Conservation (phyloP, 2,797 vertebrate species). For the Sebastolobus altivelis region DNA sequence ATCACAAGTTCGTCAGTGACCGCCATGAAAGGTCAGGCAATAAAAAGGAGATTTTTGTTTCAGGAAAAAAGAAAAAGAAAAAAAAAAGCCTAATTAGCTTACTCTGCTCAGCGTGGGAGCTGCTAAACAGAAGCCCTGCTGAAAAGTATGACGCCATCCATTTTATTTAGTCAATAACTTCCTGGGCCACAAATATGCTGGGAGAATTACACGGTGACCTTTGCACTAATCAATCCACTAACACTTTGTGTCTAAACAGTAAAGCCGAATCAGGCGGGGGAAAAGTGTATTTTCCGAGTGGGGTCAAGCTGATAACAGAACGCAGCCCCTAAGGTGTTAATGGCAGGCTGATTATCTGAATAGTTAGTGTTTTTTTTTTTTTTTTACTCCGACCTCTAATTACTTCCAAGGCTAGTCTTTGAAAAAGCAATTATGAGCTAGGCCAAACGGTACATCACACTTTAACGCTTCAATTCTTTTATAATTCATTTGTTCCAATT, state of each 20-base stretch:
- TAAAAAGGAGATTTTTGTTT: slow-evolving; percentile 75
- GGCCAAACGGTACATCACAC: slow-evolving; percentile 74
- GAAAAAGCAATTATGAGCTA: slow-evolving; percentile 80
- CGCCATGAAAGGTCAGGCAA: slow-evolving; percentile 79
- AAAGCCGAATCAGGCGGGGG: slow-evolving; percentile 45
- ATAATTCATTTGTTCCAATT: slow-evolving; percentile 73
- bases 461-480: slow-evolving; percentile 70
- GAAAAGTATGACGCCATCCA: slow-evolving; percentile 68
- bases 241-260: slow-evolving; percentile 63
- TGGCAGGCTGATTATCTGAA: slow-evolving; percentile 79
- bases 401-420: slow-evolving; percentile 76
- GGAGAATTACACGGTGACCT: slow-evolving; percentile 87
- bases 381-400: slow-evolving; percentile 68
- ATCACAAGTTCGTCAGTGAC: slow-evolving; percentile 78
- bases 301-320: slow-evolving; percentile 72
- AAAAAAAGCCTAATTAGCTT: slow-evolving; percentile 66
- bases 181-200: slow-evolving; percentile 72
- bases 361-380: slow-evolving; percentile 66
- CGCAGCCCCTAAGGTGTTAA: slow-evolving; percentile 67
- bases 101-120: slow-evolving; percentile 61
- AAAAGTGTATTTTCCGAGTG: slow-evolving; percentile 35
- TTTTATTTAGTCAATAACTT: slow-evolving; percentile 81
- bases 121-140: slow-evolving; percentile 43
- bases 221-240: slow-evolving; percentile 78
- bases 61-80: slow-evolving; percentile 19